phyloP scores from a whole-genome alignment of 1,140 invertebrate genomes.

The Listronotus bonariensis region DNA sequence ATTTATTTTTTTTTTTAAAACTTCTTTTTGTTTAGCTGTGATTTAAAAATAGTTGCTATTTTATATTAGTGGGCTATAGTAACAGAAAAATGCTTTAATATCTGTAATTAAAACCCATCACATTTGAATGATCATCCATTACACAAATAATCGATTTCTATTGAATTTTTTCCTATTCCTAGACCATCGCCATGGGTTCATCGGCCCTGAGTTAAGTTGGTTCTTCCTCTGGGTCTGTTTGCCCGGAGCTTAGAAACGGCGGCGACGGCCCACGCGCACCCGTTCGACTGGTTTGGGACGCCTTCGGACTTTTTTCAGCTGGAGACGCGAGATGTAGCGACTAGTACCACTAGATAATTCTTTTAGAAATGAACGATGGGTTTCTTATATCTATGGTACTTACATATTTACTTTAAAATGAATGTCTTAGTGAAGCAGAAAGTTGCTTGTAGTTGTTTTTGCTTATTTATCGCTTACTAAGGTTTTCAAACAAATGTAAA shows the following conservation, averaged over 20 bases:
- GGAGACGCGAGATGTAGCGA: conserved; percentile 32
- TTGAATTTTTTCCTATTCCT: conserved; percentile 15
- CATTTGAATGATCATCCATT: neutral
- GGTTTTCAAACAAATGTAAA: no score
- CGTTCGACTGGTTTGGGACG: conserved; percentile 38
- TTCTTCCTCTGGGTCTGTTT: conserved; percentile 24
- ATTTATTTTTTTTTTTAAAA: no score
- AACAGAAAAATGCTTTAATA: no score
- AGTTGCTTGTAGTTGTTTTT: no score
- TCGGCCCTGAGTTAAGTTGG: conserved; percentile 28
- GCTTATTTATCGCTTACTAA: no score
- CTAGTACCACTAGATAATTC: conserved; percentile 10
- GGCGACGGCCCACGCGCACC: conserved; percentile 28
- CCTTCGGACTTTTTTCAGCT: conserved; percentile 30
- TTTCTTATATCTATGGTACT: neutral
- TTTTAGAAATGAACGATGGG: neutral
- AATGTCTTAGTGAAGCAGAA: no score
- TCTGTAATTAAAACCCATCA: neutral
- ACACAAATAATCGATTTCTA: conserved; percentile 3
- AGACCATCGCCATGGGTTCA: conserved; percentile 21
- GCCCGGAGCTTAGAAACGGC: conserved; percentile 17
- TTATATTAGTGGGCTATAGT: no score
- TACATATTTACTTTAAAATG: no score
- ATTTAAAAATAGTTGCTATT: no score
- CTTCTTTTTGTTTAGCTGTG: no score